These are phyloP conservation scores for Achlya flavicornis DNA, from an alignment of 2,888 invertebrate genomes.

Conservation along the genomic window DNA sequence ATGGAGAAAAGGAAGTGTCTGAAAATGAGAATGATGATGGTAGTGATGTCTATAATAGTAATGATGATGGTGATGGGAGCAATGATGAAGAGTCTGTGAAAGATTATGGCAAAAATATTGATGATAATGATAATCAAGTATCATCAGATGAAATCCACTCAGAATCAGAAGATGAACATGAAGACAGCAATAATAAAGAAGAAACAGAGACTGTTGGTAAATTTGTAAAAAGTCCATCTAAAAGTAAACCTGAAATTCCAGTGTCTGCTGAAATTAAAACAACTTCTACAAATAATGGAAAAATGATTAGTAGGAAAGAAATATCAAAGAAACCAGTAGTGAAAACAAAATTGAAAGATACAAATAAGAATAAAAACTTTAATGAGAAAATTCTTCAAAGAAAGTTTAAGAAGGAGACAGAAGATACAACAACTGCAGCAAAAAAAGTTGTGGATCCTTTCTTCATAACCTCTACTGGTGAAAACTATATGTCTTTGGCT, in stretches of 20 bases:
- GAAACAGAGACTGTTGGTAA: constrained; percentile 18
- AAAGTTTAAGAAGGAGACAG: constrained; percentile 60
- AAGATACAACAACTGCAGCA: constrained; percentile 37
- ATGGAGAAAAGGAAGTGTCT: constrained; percentile 15
- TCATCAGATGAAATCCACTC: neutral
- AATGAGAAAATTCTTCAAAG: constrained; percentile 65
- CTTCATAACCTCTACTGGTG: constrained; percentile 74
- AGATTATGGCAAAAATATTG: constrained; percentile 20
- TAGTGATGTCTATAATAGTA: constrained; percentile 22
- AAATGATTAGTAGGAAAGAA: constrained; percentile 16
- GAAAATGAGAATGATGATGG: constrained; percentile 25
- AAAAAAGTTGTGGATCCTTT: constrained; percentile 75
- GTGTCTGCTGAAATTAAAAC: constrained; percentile 14
- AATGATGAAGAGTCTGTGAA: constrained; percentile 20
- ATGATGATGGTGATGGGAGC: constrained; percentile 22
- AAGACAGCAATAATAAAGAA: neutral
- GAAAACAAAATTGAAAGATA: constrained; percentile 56
- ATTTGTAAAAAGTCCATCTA: constrained; percentile 14
- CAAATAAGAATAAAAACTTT: constrained; percentile 65
- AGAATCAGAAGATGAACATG: neutral
- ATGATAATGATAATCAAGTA: constrained; percentile 18
- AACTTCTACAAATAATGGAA: constrained; percentile 12
- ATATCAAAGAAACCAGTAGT: constrained; percentile 32
- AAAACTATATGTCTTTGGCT: constrained; percentile 73
- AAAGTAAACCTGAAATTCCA: constrained; percentile 14